These are phyloP conservation scores for Panagrolaimus sp. DNA, from an alignment of 1,140 invertebrate genomes.

Conservation along the genomic window DNA sequence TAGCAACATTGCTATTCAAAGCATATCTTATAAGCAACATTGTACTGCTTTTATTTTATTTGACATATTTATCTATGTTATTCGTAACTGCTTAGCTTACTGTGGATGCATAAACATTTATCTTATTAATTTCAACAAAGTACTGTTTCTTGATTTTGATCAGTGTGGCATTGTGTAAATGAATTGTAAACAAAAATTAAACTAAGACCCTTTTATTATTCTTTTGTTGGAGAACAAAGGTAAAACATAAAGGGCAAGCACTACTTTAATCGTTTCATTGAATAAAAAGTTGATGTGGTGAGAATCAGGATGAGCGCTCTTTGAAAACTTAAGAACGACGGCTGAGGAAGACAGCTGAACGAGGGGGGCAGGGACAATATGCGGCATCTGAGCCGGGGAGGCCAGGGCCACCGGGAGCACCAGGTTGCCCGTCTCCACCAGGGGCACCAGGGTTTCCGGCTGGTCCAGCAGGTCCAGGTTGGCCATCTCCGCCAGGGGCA, in stretches of 20 bases:
- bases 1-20: too few relatives aligned
- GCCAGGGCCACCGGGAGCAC: slow-evolving; percentile 23
- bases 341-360: slow-evolving; percentile 10
- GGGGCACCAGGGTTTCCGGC: slow-evolving; percentile 22
- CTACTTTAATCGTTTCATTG: background rate
- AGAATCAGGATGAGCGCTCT: slow-evolving; percentile 6
- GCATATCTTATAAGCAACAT: too few relatives aligned
- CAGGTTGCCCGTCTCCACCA: slow-evolving; percentile 21
- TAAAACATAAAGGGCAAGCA: background rate
- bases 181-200: too few relatives aligned
- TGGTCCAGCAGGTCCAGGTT: slow-evolving; percentile 14
- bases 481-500: background rate
- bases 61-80: too few relatives aligned
- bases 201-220: too few relatives aligned
- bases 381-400: slow-evolving; percentile 28
- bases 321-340: background rate
- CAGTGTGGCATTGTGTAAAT: too few relatives aligned
- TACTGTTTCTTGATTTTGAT: too few relatives aligned
- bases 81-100: too few relatives aligned
- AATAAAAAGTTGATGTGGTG: background rate
- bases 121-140: too few relatives aligned
- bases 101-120: too few relatives aligned
- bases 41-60: too few relatives aligned
- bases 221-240: too few relatives aligned
- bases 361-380: slow-evolving; percentile 27